Percentiles rank a stretch among this genome's conserved stretches.
phyloP scores from a whole-genome alignment of 2,113 vertebrate species.

The Takifugu bimaculatus region DNA sequence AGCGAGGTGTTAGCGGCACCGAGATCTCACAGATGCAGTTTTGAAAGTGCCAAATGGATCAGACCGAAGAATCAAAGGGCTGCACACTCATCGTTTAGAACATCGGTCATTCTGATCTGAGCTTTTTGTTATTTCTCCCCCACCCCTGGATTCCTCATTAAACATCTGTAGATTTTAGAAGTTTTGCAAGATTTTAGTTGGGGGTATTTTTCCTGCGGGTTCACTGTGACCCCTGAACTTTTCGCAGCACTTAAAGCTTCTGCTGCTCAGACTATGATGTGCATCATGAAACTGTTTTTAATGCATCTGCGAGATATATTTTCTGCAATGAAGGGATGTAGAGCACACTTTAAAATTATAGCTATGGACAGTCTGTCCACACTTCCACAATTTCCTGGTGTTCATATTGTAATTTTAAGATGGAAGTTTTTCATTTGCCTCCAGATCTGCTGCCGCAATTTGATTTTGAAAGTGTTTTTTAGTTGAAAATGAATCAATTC shows the following conservation, averaged over 20 bases:
- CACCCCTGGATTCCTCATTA: conserved; percentile 8
- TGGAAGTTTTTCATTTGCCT: conserved; percentile 3
- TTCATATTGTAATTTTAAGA: conserved; percentile 27
- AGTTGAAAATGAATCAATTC: conserved; percentile 45
- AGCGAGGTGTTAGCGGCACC: not conserved
- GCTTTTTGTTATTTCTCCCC: not conserved
- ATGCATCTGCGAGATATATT: conserved; percentile 1
- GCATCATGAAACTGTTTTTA: conserved; percentile 31
- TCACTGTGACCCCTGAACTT: too few species aligned
- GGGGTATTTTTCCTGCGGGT: too few species aligned
- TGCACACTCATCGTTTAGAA: conserved; percentile 17
- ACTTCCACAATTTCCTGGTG: conserved; percentile 4
- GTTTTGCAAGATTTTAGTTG: conserved; percentile 34
- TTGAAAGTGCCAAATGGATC: conserved; percentile 47
- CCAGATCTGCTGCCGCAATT: not conserved
- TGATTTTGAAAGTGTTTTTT: conserved; percentile 46
- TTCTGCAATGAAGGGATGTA: not conserved
- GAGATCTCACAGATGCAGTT: conserved; percentile 24
- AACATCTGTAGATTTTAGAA: conserved; percentile 8
- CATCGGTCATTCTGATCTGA: conserved; percentile 3
- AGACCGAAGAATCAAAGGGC: conserved; percentile 29
- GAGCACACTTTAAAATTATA: not conserved
- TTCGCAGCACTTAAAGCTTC: not conserved
- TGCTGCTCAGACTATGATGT: conserved; percentile 14
- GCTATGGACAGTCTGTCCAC: not conserved